Base-by-base conservation (phyloP, 2,113 vertebrate species). In the Brienomyrus longianalis region DNA sequence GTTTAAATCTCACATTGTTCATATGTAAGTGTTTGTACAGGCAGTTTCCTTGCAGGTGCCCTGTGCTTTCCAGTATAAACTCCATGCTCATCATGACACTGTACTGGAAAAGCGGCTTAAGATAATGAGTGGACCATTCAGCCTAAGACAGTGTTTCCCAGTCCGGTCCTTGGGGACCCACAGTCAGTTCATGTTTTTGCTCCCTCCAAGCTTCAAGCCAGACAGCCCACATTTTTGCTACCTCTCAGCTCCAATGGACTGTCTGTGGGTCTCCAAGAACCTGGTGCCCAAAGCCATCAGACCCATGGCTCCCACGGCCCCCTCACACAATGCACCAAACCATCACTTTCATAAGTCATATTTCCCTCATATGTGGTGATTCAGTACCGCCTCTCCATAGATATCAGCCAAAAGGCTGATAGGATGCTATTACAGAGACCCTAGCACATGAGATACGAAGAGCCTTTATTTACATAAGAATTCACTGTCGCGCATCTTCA, bases 401-500 rank as follows among this genome's bases (percentile, higher is more conserved):
- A 87, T 45, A 56, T 52, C 86, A 56, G 27, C 10, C 27, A 17
- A 56, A 87, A 48, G 21, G n/a, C 45, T 51, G 17, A n/a, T n/a
- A n/a, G n/a, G 21, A 31, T 51, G 31, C 19, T 56, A 6, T 50
- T 86, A 50, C 8, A 13, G 27, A n/a, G 86, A 4, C 9, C 31
- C 51, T 9, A 23, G 51, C 50, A 87, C 50, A 50, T 87, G 74
- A 45, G 17, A 51, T 11, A 83, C 51, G 17, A 70, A 70, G 51
- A 50, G 31, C 62, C 11, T 66, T 66, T 74, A 74, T 70, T 88
- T 70, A 88, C 43, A 50, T 48, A 47, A 52, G 50, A 2, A 31
- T 83, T 50, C 70, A 23, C 52, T 90, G 83, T 96, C 95, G 96
- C 95, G 96, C 95, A 86, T 96, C 92, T 93, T 94, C 91, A 92